Evolutionary conservation across 2,797 vertebrate genomes (phyloP), one percentile per base, ranked within the genome.

Genomic region (Chrysocyon brachyurus): DNA sequence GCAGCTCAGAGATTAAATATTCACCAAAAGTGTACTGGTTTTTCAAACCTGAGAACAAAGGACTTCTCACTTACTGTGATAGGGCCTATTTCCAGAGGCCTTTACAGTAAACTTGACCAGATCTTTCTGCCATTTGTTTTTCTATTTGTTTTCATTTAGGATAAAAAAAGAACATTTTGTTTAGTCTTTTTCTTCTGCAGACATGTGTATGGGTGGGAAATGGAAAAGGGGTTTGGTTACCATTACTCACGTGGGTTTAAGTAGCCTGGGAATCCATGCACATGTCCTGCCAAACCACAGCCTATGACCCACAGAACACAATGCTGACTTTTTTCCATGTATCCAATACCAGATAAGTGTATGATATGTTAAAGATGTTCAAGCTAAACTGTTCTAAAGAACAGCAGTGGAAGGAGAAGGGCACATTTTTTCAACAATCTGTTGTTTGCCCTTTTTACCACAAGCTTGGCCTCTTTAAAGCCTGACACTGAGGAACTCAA

Each of bases 151-250:
- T 98, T 96, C 64, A 79, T 91, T 91, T 83, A 91, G 72, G 61
- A 96, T 98, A 95, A 96, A 96, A 98, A 97, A 97, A 98, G 96
- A 97, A 97, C 46, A 63, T 87, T 92, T 94, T 98, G 98, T 98
- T 98, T 98, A 97, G 98, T 98, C 97, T 98, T 97, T 96, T 96
- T 73, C 77, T 90, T 64, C 61, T 92, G 57, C 92, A 85, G 87
- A 97, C 86, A 73, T 93, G 87, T 85, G 70, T 88, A 93, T 24
- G 96, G 52, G 92, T 95, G 87, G 97, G 82, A 97, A 86, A 88
- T 94, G 94, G 94, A 90, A 95, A 96, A 68, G 46, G 86, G 83
- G 28, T 86, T 88, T 3, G 1, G 57, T 97, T 97, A 94, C 97
- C 87, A 96, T 96, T 79, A 92, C n/a, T 97, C 96, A 97, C 77